phyloP scores from a whole-genome alignment of 2,797 vertebrate species.

The Mormyrops attenuatus region DNA sequence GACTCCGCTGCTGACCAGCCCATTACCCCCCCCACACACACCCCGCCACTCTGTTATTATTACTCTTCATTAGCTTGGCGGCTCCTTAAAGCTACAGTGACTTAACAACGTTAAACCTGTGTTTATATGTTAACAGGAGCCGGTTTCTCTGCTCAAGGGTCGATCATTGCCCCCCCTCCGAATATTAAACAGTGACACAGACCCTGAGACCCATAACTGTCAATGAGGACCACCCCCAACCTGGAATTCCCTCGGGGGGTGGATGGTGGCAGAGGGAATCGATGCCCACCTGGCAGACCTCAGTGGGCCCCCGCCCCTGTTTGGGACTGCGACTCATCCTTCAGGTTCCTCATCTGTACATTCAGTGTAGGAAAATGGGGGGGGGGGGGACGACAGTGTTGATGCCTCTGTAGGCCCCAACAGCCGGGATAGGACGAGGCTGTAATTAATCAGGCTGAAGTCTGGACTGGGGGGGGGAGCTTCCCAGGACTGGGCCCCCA shows the following conservation, averaged over 20 bases:
- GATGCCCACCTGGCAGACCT: not conserved
- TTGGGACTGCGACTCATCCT: not conserved
- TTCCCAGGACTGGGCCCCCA: not conserved
- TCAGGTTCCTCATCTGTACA: not conserved
- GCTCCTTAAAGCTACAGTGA: not conserved
- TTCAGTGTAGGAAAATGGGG: conserved; percentile 1
- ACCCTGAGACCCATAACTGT: not conserved
- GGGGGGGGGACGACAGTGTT: not conserved
- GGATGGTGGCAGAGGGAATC: not conserved
- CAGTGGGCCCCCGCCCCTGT: not conserved
- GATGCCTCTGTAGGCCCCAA: not conserved
- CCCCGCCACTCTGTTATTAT: not conserved
- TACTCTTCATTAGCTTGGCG: not conserved
- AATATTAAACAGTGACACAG: not conserved
- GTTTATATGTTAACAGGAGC: not conserved
- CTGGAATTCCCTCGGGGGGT: not conserved
- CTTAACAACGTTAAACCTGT: not conserved
- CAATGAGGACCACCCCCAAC: not conserved
- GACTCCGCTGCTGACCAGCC: not conserved
- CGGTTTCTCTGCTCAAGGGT: not conserved
- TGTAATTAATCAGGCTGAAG: conserved; percentile 11
- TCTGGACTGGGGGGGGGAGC: not conserved
- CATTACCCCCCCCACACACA: not conserved
- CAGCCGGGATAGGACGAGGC: not conserved
- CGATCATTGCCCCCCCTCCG: not conserved